phyloP scores from a whole-genome alignment of 2,888 invertebrate genomes.

The Archips crataeganus region DNA sequence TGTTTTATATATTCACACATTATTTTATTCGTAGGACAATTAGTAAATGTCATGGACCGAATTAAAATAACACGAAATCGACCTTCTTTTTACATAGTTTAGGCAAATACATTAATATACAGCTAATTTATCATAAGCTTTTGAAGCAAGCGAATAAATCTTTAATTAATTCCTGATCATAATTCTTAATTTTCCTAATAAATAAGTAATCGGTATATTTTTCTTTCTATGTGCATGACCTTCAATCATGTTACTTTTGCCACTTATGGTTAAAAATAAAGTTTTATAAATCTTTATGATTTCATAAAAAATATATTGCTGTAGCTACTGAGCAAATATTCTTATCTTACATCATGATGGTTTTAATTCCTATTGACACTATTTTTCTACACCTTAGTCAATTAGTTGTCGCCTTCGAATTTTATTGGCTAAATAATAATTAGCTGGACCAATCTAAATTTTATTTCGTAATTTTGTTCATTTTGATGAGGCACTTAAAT shows the following conservation, averaged over 20 bases:
- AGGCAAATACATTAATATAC: slow-evolving; percentile 13
- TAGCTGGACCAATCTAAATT: neutral
- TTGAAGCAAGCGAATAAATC: slow-evolving; percentile 11
- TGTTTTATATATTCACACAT: slow-evolving; percentile 10
- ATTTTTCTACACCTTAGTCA: neutral
- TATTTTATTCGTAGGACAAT: slow-evolving; percentile 23
- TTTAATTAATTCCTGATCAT: slow-evolving; percentile 5
- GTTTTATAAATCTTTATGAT: neutral
- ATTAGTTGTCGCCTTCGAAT: slow-evolving; percentile 7
- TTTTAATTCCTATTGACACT: slow-evolving; percentile 8
- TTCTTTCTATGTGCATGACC: slow-evolving; percentile 7
- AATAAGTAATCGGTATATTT: neutral
- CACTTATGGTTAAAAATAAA: neutral
- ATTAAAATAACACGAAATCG: neutral
- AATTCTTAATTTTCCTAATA: slow-evolving; percentile 16
- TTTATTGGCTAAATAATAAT: neutral
- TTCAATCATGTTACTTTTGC: slow-evolving; percentile 16
- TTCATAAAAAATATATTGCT: slow-evolving; percentile 12
- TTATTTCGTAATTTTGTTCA: neutral
- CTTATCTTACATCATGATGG: slow-evolving; percentile 12
- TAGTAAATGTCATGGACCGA: slow-evolving; percentile 28
- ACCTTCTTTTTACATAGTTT: slow-evolving; percentile 15
- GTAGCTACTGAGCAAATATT: neutral
- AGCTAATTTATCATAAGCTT: slow-evolving; percentile 3
- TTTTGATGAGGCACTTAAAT: neutral